These are phyloP conservation scores for Sus scrofa DNA, from an alignment of 2,113 vertebrate species.

Conservation along the genomic window DNA sequence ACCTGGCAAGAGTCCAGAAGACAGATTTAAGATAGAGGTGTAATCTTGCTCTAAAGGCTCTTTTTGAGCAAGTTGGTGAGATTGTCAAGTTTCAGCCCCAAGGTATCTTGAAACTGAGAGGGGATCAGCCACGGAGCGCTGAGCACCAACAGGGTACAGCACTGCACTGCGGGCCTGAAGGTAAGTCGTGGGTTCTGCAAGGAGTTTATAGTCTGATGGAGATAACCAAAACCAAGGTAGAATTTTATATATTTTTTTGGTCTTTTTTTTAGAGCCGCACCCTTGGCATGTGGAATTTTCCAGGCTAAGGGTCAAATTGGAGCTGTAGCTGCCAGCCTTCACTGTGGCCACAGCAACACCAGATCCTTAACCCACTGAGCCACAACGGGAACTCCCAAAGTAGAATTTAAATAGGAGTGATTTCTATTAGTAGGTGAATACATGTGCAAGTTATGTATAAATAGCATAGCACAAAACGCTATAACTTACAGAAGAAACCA, in stretches of 20 bases:
- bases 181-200: background rate
- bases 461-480: background rate
- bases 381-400: background rate
- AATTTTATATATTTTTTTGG: background rate
- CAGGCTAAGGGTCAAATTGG: too few relatives aligned
- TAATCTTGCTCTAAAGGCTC: background rate
- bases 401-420: background rate
- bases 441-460: background rate
- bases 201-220: background rate
- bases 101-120: background rate
- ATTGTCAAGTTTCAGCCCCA: background rate
- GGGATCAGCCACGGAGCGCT: background rate
- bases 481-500: background rate
- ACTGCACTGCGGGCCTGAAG: background rate
- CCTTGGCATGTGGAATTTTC: too few relatives aligned
- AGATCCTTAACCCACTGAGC: too few relatives aligned
- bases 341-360: too few relatives aligned
- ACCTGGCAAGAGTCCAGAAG: background rate
- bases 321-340: too few relatives aligned
- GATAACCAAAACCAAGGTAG: background rate
- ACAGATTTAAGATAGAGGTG: background rate
- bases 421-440: background rate
- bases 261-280: too few relatives aligned
- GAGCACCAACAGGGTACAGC: background rate
- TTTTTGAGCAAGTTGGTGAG: background rate